These are phyloP conservation scores for Siphamia tubifer DNA, from an alignment of 2,113 vertebrate genomes.

Conservation along the genomic window DNA sequence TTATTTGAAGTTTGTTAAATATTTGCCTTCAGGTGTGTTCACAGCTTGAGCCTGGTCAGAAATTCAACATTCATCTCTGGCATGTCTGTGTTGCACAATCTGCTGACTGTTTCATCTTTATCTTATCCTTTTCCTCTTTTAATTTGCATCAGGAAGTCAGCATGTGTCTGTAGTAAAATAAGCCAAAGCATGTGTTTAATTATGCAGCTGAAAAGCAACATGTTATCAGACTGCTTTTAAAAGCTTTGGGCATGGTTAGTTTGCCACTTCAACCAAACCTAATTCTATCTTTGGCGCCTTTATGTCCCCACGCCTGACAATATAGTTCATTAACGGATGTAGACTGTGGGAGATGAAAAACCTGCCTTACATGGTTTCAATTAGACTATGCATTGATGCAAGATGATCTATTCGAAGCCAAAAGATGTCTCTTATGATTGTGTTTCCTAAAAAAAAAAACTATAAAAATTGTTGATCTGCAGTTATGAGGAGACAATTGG, in stretches of 20 bases:
- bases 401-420: background rate
- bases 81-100: background rate
- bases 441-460: background rate
- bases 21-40: background rate
- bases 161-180: conserved; percentile 35
- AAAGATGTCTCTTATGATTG: background rate
- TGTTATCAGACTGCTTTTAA: conserved; percentile 20
- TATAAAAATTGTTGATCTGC: background rate
- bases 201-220: background rate
- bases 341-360: too few relatives aligned
- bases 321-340: background rate
- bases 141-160: conserved; percentile 4
- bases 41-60: background rate
- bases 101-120: background rate
- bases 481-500: background rate
- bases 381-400: background rate
- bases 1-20: background rate
- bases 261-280: conserved; percentile 33
- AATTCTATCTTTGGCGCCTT: conserved; percentile 31
- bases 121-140: background rate
- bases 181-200: conserved; percentile 38
- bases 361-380: too few relatives aligned
- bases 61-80: background rate
- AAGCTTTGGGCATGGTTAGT: background rate
- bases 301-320: background rate